Evolutionary conservation across 2,888 invertebrate genomes (phyloP).

Genomic region (Drosophila setosimentum): DNA sequence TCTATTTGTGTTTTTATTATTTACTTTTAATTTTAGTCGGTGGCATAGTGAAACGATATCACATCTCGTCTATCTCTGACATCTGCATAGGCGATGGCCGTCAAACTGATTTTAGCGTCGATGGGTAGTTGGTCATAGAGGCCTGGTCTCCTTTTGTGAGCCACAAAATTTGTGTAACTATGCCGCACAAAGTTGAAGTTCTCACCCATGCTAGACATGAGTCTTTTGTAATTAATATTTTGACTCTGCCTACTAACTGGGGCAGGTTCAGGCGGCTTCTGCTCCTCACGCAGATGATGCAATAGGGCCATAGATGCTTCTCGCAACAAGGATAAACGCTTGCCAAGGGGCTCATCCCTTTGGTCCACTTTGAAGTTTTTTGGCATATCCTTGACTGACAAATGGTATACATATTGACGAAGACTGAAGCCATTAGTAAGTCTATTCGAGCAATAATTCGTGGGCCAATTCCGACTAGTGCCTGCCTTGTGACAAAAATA

Average conservation of each 20-base stretch:
- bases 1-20: too few species aligned
- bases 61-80: constrained; percentile 5
- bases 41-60: background rate
- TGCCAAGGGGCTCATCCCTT: background rate
- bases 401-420: constrained; percentile 18
- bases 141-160: constrained; percentile 11
- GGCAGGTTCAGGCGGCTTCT: background rate
- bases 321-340: constrained; percentile 8
- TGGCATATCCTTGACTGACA: background rate
- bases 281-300: background rate
- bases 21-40: background rate
- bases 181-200: constrained; percentile 32
- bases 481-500: constrained; percentile 19
- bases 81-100: constrained; percentile 14
- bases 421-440: background rate
- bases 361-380: background rate
- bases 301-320: constrained; percentile 5
- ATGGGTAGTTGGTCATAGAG: constrained; percentile 20
- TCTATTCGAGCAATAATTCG: background rate
- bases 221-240: background rate
- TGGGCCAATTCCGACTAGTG: background rate
- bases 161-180: constrained; percentile 42
- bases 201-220: constrained; percentile 8
- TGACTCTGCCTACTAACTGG: background rate
- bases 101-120: constrained; percentile 11